These are phyloP conservation scores for Gambusia holbrooki DNA, from an alignment of 2,113 vertebrate species.

Conservation along the genomic window DNA sequence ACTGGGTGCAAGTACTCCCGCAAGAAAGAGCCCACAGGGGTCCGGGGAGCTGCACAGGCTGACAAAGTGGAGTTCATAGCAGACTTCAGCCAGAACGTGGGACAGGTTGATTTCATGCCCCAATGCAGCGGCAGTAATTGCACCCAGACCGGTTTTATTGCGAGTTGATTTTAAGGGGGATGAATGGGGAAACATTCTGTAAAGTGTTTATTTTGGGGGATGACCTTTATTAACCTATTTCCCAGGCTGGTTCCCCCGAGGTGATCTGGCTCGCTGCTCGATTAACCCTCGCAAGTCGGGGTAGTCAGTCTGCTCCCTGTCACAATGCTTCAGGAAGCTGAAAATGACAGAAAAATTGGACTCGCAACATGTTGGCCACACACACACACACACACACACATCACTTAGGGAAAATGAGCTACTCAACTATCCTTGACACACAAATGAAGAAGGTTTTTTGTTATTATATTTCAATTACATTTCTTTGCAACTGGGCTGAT, in stretches of 20 bases:
- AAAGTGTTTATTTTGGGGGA: slow-evolving; percentile 97
- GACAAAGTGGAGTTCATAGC: slow-evolving; percentile 72
- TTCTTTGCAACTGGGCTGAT: slow-evolving; percentile 51
- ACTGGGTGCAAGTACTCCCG: slow-evolving; percentile 73
- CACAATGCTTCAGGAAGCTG: slow-evolving; percentile 81
- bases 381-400: slow-evolving; percentile 57
- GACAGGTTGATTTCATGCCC: slow-evolving; percentile 96
- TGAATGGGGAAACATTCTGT: slow-evolving; percentile 94
- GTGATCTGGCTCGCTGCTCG: slow-evolving; percentile 81
- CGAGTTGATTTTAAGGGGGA: slow-evolving; percentile 96
- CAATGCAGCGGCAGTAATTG: slow-evolving; percentile 93
- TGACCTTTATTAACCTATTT: slow-evolving; percentile 99
- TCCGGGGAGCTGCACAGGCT: slow-evolving; percentile 11
- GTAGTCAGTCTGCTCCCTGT: slow-evolving; percentile 84
- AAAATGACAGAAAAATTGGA: slow-evolving; percentile 88
- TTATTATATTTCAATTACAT: slow-evolving; percentile 38
- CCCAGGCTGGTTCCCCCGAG: slow-evolving; percentile 88
- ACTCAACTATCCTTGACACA: slow-evolving; percentile 54
- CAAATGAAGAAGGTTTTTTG: slow-evolving; percentile 45
- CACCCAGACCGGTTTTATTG: slow-evolving; percentile 96
- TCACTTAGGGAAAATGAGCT: slow-evolving; percentile 56
- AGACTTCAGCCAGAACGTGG: slow-evolving; percentile 89
- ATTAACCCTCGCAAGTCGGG: slow-evolving; percentile 86
- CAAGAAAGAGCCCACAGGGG: slow-evolving; percentile 72
- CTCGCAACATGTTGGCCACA: slow-evolving; percentile 82